Percentiles rank a stretch among this genome's conserved stretches.
These are phyloP conservation scores for Cyanoderma ruficeps DNA, from an alignment of 2,113 vertebrate genomes.

Conservation along the genomic window DNA sequence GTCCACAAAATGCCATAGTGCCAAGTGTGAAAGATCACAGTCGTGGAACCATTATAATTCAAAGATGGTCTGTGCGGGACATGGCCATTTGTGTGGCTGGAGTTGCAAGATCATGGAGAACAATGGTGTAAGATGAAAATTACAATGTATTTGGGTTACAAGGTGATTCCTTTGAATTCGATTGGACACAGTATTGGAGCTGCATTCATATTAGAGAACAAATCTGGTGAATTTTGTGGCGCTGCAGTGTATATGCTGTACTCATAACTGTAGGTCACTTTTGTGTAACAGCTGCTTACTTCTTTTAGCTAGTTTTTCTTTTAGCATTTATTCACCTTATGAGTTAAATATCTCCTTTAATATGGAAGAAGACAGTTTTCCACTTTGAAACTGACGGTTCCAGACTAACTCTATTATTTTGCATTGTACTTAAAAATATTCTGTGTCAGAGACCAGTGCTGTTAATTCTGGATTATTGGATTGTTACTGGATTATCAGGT, in stretches of 20 bases:
- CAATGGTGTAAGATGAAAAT: not conserved
- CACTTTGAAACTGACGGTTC: not conserved
- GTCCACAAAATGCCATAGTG: not conserved
- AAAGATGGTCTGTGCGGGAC: not conserved
- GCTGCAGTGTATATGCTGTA: fast-evolving
- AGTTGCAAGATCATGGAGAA: not conserved
- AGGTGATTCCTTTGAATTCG: not conserved
- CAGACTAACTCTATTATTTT: not conserved
- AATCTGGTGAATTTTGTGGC: not conserved
- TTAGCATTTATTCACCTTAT: not conserved
- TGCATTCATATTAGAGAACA: fast-evolving
- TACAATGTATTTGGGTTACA: not conserved
- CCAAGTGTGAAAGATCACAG: not conserved
- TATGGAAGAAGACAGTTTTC: not conserved
- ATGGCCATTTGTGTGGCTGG: fast-evolving
- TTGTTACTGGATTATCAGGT: not conserved
- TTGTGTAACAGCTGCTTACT: not conserved
- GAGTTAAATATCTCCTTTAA: not conserved
- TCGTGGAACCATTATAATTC: not conserved
- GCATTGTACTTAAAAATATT: not conserved
- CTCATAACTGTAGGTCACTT: not conserved
- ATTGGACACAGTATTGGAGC: not conserved
- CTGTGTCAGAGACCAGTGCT: not conserved
- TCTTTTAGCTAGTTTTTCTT: not conserved
- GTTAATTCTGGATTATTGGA: not conserved